Evolutionary conservation across 2,113 vertebrate species (phyloP).

Genomic region (Cacatua alba): DNA sequence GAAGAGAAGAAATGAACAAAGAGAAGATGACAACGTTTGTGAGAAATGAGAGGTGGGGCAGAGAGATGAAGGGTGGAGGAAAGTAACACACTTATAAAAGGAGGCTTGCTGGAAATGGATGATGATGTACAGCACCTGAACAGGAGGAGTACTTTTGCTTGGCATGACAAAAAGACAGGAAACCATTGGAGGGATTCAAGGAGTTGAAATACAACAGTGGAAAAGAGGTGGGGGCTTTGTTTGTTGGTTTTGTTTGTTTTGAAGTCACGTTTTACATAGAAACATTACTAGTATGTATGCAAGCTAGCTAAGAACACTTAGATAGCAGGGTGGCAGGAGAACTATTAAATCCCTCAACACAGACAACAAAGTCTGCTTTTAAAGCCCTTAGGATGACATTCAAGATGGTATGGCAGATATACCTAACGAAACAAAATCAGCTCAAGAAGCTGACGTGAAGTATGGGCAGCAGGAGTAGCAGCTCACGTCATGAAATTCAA

Average conservation of each 20-base stretch:
- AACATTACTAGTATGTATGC: fast-evolving
- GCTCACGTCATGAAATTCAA: not conserved
- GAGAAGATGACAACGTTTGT: not conserved
- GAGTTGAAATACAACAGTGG: not conserved
- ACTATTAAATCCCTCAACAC: not conserved
- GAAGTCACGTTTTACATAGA: not conserved
- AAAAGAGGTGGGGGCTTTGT: not conserved
- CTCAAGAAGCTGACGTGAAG: not conserved
- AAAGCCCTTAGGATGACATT: not conserved
- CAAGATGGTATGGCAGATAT: not conserved
- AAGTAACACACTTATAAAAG: not conserved
- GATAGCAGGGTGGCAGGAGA: not conserved
- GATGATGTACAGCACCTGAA: not conserved
- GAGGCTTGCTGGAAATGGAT: not conserved
- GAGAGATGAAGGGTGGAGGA: not conserved
- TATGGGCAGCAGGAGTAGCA: not conserved
- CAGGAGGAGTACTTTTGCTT: not conserved
- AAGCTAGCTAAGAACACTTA: not conserved
- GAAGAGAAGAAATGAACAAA: not conserved
- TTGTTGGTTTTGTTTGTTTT: not conserved
- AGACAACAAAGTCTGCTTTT: not conserved
- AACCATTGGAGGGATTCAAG: not conserved
- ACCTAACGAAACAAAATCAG: not conserved
- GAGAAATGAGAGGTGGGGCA: not conserved
- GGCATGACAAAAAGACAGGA: not conserved